phyloP scores from a whole-genome alignment of 2,797 vertebrate species.

The Falco berigora region DNA sequence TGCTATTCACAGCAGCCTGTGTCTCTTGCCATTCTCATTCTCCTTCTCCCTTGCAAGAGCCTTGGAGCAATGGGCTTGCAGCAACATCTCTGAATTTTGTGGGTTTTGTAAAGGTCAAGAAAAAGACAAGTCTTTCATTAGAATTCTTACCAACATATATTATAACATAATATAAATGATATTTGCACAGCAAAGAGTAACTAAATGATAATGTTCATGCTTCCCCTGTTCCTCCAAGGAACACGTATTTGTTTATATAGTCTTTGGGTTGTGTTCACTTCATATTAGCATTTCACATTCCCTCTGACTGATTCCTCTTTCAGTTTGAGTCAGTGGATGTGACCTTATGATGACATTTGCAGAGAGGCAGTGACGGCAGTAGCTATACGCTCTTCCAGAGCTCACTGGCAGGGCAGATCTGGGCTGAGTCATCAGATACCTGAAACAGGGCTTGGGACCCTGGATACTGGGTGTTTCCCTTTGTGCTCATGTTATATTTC shows the following conservation, averaged over 20 bases:
- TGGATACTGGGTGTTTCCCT: not conserved
- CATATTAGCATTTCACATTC: constrained; percentile 28
- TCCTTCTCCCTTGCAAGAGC: not conserved
- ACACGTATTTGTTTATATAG: not conserved
- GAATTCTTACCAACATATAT: constrained; percentile 11
- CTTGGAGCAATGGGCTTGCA: not conserved
- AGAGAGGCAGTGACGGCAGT: constrained; percentile 1
- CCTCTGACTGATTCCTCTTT: constrained; percentile 18
- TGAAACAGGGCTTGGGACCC: not conserved
- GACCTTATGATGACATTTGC: constrained; percentile 68
- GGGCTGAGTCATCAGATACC: not conserved
- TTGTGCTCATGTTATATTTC: not conserved
- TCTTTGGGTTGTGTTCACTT: not conserved
- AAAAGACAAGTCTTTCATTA: constrained; percentile 29
- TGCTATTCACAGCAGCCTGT: not conserved
- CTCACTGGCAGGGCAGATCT: not conserved
- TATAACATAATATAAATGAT: constrained; percentile 16
- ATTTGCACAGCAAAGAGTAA: constrained; percentile 50
- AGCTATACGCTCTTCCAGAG: not conserved
- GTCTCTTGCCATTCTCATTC: not conserved
- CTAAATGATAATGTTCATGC: constrained; percentile 12
- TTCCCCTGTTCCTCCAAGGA: not conserved
- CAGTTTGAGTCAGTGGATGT: constrained; percentile 16
- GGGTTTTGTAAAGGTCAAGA: constrained; percentile 44
- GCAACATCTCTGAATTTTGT: not conserved